Conservation (phyloP, 1,140 invertebrate species). For the Drosophila kohkoa region DNA sequence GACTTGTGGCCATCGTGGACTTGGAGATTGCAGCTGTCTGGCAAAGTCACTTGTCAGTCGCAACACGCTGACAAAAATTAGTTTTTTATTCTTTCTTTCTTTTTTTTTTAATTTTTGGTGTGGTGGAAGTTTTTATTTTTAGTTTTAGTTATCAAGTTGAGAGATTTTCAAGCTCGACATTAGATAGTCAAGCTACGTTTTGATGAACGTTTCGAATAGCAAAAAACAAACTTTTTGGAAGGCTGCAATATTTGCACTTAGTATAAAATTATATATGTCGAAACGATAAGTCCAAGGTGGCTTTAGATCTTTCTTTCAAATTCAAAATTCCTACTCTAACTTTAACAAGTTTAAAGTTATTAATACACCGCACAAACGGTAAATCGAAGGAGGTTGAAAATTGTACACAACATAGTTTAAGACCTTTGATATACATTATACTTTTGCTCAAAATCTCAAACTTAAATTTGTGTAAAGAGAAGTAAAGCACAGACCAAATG, state of each 20-base stretch:
- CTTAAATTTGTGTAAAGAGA: too few species aligned
- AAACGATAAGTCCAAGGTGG: too few species aligned
- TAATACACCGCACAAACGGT: too few species aligned
- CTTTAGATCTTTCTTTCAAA: too few species aligned
- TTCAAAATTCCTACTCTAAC: too few species aligned
- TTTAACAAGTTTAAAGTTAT: too few species aligned
- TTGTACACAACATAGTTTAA: too few species aligned
- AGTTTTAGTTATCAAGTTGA: neutral
- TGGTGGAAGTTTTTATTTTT: neutral
- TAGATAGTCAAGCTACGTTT: neutral
- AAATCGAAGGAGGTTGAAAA: too few species aligned
- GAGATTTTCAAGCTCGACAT: neutral
- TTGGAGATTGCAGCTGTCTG: conserved; percentile 33
- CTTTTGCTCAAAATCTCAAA: too few species aligned
- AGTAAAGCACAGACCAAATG: too few species aligned
- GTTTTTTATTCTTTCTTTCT: conserved; percentile 45
- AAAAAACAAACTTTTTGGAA: neutral
- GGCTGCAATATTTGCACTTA: neutral
- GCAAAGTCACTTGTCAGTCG: conserved; percentile 70
- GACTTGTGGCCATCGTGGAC: neutral
- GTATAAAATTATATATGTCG: too few species aligned
- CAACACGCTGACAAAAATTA: conserved; percentile 66
- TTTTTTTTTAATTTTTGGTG: neutral
- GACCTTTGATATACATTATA: too few species aligned
- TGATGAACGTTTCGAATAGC: neutral